A percentile compares a stretch with the other conserved stretches of the same genome.
Evolutionary conservation across 2,888 invertebrate genomes (phyloP).

Genomic region (Platycheirus rosarum): DNA sequence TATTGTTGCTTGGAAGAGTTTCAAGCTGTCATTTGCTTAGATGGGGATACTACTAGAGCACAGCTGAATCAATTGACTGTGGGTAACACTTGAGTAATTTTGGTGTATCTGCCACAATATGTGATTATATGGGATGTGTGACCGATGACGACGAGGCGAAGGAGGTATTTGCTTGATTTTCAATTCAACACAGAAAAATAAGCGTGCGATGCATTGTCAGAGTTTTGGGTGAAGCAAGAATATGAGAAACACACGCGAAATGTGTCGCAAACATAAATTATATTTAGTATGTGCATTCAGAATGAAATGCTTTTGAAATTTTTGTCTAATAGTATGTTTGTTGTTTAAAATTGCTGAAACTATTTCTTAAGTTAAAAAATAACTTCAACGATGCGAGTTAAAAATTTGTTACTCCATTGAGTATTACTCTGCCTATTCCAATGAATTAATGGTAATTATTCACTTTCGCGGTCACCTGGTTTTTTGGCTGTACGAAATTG

Average conservation of each 20-base stretch:
- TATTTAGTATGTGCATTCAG: neutral
- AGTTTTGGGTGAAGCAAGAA: neutral
- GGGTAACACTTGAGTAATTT: conserved; percentile 41
- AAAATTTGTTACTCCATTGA: too few species aligned
- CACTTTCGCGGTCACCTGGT: too few species aligned
- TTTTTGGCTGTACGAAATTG: too few species aligned
- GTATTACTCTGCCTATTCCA: too few species aligned
- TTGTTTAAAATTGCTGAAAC: too few species aligned
- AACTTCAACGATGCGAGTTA: too few species aligned
- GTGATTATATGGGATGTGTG: conserved; percentile 37
- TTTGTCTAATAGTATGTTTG: too few species aligned
- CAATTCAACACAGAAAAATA: neutral
- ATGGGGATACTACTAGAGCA: conserved; percentile 7
- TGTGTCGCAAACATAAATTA: neutral
- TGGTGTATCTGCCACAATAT: conserved; percentile 20
- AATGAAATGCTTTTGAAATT: neutral
- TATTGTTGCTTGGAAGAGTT: conserved; percentile 29
- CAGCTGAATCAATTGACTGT: conserved; percentile 44
- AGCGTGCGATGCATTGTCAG: neutral
- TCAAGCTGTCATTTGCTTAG: conserved; percentile 26
- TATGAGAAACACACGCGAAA: neutral
- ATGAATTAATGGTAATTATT: too few species aligned
- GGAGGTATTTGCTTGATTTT: neutral
- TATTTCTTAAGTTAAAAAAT: too few species aligned
- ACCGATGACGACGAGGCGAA: too few species aligned